Conservation (phyloP, 1,140 invertebrate species). For the Drosophila ohnishii region DNA sequence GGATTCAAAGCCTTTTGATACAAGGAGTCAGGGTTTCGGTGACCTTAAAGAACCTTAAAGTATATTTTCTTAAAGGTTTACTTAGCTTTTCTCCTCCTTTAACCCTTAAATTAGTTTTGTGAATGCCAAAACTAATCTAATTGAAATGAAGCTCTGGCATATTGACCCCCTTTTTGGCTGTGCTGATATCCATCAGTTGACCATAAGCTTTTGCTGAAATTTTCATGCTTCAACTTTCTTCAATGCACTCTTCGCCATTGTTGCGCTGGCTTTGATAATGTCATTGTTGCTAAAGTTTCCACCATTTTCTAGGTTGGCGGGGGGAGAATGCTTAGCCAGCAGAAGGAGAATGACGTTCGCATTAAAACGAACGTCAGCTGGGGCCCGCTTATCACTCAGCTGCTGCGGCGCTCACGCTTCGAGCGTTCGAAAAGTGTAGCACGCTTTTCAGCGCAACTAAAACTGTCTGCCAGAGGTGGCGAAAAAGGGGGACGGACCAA, state of each 20-base stretch:
- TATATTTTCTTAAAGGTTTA: neutral
- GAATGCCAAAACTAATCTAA: slow-evolving; percentile 8
- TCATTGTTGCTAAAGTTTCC: slow-evolving; percentile 69
- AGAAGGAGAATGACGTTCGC: slow-evolving; percentile 58
- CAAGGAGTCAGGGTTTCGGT: neutral
- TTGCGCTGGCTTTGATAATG: slow-evolving; percentile 66
- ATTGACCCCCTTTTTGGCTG: slow-evolving; percentile 10
- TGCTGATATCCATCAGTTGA: slow-evolving; percentile 39
- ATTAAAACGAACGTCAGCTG: slow-evolving; percentile 78
- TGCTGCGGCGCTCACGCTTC: slow-evolving; percentile 31
- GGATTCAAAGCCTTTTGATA: neutral
- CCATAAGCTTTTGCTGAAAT: slow-evolving; percentile 42
- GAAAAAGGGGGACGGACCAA: neutral
- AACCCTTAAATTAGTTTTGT: slow-evolving; percentile 3
- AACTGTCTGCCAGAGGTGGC: slow-evolving; percentile 55
- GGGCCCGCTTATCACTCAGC: slow-evolving; percentile 69
- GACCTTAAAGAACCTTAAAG: neutral
- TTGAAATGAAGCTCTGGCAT: slow-evolving; percentile 5
- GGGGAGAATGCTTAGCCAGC: neutral
- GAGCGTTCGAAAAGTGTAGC: slow-evolving; percentile 70
- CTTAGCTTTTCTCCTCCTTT: neutral
- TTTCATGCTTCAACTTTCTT: slow-evolving; percentile 46
- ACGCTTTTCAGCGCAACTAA: slow-evolving; percentile 75
- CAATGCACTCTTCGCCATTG: slow-evolving; percentile 26
- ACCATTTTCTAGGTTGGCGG: slow-evolving; percentile 7